Evolutionary conservation across 1,140 invertebrate genomes (phyloP), one percentile per base, ranked within the genome.

Genomic region (Pseudomyrmex gracilis): DNA sequence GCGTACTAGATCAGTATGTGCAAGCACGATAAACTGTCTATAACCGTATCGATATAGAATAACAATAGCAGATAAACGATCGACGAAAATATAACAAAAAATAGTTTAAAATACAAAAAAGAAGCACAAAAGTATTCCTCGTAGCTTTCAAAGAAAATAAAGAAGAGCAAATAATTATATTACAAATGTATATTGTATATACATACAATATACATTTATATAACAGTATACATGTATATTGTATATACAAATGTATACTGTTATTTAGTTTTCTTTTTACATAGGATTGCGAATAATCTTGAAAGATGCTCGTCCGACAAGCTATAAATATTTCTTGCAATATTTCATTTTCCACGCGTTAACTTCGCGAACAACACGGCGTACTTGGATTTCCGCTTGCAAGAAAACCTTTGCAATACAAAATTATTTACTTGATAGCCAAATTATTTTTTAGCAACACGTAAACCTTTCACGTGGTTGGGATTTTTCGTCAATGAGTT

Each of bases 381-480:
- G 24, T n/a, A 45, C 45, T 3, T 45, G 17, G 15, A 66, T 66
- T 43, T 66, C 63, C 64, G 17, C 73, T 63, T 22, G 45, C 12
- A 51, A 43, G 20, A 70, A 70, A 55, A 80, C 49, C 53, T 71
- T 68, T 4, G 53, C 43, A 66, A 80, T 80, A 34, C 5, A 55
- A 80, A 70, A 80, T 80, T 80, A 80, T 80, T 80, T 70, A 45
- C 53, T 53, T 53, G 53, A 80, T 55, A 66, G 43, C 34, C 76
- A 70, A 34, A 80, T 80, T 80, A 80, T 71, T 80, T 80, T 80
- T 80, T 66, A 80, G 53, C 53, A 43, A 55, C 76, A 53, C 66
- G 45, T 80, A 80, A 80, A 80, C 58, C 47, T 80, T 80, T 80
- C 53, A 80, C 76, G 51, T 20, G 20, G 10, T 3, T 51, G 10